These are phyloP conservation scores for Catamblyrhynchus diadema DNA, from an alignment of 2,797 vertebrate genomes.

Conservation along the genomic window DNA sequence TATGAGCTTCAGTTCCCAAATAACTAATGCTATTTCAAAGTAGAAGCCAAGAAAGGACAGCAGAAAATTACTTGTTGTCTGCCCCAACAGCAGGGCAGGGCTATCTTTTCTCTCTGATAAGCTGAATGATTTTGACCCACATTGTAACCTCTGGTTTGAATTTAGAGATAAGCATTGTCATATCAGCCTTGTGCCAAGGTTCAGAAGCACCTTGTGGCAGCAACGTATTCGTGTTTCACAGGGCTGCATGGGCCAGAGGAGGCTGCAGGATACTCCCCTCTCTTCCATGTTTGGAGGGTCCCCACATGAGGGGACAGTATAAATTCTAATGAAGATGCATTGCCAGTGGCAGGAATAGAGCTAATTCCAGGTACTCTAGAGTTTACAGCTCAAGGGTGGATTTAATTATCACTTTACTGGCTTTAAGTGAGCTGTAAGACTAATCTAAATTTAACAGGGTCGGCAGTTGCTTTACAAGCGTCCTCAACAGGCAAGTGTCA, in stretches of 20 bases:
- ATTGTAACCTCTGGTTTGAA: not conserved
- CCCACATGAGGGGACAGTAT: accelerated
- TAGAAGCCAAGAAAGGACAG: not conserved
- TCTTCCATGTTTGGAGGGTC: not conserved
- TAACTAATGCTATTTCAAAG: not conserved
- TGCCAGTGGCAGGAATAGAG: not conserved
- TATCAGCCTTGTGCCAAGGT: not conserved
- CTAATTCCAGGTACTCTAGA: conserved; percentile 36
- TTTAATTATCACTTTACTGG: conserved; percentile 69
- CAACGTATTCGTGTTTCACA: not conserved
- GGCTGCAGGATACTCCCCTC: not conserved
- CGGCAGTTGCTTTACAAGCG: conserved; percentile 62
- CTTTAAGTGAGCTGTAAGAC: conserved; percentile 57
- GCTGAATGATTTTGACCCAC: not conserved
- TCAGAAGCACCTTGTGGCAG: not conserved
- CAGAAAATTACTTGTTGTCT: not conserved
- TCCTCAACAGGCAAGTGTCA: conserved; percentile 65
- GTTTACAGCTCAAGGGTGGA: conserved; percentile 65
- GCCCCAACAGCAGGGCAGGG: not conserved
- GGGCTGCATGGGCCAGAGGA: not conserved
- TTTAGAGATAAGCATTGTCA: not conserved
- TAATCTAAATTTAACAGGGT: conserved; percentile 67
- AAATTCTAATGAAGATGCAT: not conserved
- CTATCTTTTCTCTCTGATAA: not conserved
- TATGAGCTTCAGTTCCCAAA: not conserved